A percentile compares a stretch with the other conserved stretches of the same genome.
These are phyloP conservation scores for Tenthredo amoena DNA, from an alignment of 2,888 invertebrate species.

Conservation along the genomic window DNA sequence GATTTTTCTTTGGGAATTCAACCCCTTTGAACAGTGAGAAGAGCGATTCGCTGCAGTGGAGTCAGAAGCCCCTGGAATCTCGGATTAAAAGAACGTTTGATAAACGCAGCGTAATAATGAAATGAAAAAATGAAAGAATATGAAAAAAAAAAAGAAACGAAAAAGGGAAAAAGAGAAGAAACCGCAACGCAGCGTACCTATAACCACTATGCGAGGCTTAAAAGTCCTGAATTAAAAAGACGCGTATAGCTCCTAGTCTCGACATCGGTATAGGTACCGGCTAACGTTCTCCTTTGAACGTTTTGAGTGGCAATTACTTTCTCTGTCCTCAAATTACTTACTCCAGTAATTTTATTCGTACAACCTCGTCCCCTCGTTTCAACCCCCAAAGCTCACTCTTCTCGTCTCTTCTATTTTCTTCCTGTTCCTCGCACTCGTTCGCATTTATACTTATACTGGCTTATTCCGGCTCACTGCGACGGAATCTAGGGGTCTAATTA, in stretches of 20 bases:
- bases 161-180: not conserved
- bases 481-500: slow-evolving; percentile 48
- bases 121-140: too few species aligned
- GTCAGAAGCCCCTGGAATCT: not conserved
- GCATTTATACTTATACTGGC: not conserved
- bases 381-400: not conserved
- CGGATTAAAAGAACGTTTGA: not conserved
- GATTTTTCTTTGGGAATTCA: not conserved
- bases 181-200: not conserved
- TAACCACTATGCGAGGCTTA: not conserved
- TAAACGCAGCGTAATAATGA: slow-evolving; percentile 1
- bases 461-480: slow-evolving; percentile 38
- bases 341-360: slow-evolving; percentile 68
- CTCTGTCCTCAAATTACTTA: slow-evolving; percentile 69
- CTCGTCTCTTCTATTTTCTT: slow-evolving; percentile 46
- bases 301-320: slow-evolving; percentile 72
- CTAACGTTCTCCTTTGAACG: slow-evolving; percentile 64
- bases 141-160: not conserved
- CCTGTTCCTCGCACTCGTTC: not conserved
- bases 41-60: not conserved
- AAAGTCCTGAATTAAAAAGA: slow-evolving; percentile 30
- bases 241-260: not conserved
- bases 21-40: not conserved
- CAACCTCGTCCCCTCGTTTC: slow-evolving; percentile 18
- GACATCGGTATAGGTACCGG: not conserved